phyloP scores from a whole-genome alignment of 2,113 vertebrate species.

The Platysteira castanea region DNA sequence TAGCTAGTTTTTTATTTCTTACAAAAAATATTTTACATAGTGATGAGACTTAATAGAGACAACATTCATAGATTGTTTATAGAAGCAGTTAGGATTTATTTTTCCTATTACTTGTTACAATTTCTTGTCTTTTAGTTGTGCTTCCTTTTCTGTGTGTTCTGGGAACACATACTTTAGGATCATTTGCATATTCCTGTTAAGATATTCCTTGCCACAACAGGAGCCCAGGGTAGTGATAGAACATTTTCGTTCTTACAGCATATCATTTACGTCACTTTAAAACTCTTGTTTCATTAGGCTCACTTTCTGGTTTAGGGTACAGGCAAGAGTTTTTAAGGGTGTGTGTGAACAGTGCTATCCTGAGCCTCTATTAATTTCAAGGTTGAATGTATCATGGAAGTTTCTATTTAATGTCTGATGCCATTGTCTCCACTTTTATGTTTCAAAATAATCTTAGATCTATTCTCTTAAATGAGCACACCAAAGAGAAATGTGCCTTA shows the following conservation, averaged over 20 bases:
- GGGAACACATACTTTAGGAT: not conserved
- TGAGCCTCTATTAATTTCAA: not conserved
- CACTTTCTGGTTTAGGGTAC: not conserved
- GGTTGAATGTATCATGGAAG: not conserved
- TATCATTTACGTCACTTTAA: not conserved
- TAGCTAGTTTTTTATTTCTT: not conserved
- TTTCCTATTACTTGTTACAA: not conserved
- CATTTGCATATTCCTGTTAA: not conserved
- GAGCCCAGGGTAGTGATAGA: not conserved
- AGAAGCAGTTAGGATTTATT: not conserved
- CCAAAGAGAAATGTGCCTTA: not conserved
- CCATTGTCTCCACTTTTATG: not conserved
- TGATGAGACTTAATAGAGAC: not conserved
- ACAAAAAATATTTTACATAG: not conserved
- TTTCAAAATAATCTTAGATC: not conserved
- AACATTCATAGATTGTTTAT: not conserved
- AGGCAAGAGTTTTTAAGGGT: not conserved
- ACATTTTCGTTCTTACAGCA: accelerated
- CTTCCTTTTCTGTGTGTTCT: not conserved
- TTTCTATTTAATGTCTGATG: not conserved
- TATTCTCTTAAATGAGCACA: not conserved
- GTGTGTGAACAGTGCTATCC: not conserved
- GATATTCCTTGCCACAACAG: not conserved
- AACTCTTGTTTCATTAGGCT: not conserved
- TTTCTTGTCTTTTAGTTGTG: not conserved